Percentiles rank a stretch among this genome's conserved stretches.
phyloP scores from a whole-genome alignment of 1,140 invertebrate genomes.

The Meteorus sp. region DNA sequence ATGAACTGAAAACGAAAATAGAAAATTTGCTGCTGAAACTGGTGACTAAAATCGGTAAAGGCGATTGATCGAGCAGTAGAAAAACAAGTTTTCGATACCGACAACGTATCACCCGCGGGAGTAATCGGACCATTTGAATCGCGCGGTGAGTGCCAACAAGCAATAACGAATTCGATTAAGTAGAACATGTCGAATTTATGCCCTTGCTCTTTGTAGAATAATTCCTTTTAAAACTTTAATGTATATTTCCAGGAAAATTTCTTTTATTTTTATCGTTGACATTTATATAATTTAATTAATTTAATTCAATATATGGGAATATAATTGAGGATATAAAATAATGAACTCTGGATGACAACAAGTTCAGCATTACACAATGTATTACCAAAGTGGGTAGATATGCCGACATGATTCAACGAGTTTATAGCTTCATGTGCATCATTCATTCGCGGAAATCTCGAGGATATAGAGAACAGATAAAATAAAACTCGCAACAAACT shows the following conservation, averaged over 20 bases:
- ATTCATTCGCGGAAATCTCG: too few species aligned
- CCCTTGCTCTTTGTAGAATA: neutral
- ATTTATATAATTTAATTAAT: neutral
- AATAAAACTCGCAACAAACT: too few species aligned
- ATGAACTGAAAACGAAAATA: conserved; percentile 2
- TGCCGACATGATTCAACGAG: too few species aligned
- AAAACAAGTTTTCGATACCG: conserved; percentile 3
- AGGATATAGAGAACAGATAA: too few species aligned
- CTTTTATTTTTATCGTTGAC: too few species aligned
- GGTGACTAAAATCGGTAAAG: neutral
- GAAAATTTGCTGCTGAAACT: neutral
- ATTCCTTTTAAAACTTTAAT: neutral
- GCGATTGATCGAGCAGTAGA: neutral
- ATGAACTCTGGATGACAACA: too few species aligned
- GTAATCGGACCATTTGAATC: neutral
- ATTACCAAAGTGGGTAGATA: too few species aligned
- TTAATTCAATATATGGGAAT: too few species aligned
- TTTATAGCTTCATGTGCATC: too few species aligned
- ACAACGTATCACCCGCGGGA: conserved; percentile 6
- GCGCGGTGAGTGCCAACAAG: neutral
- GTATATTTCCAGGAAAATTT: too few species aligned
- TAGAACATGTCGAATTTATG: conserved; percentile 3
- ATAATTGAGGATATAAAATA: too few species aligned
- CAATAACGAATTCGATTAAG: conserved; percentile 5
- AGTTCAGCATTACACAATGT: too few species aligned